Percentiles rank a stretch among this genome's conserved stretches.
Evolutionary conservation across 2,888 invertebrate species (phyloP).

Genomic region (Epinotia bilunana): DNA sequence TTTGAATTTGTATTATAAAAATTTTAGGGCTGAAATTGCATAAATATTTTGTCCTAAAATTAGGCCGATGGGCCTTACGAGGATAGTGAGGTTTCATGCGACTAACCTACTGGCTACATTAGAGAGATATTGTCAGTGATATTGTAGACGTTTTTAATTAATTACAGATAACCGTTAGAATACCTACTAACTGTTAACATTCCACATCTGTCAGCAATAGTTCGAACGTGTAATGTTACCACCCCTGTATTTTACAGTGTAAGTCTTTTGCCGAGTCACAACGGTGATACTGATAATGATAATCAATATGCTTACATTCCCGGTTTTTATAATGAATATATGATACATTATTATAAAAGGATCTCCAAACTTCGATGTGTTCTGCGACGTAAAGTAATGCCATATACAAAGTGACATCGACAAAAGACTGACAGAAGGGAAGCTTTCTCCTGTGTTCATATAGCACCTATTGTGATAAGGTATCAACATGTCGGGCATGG

Average conservation of each 20-base stretch:
- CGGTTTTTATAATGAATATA: slow-evolving; percentile 7
- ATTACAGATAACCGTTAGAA: not conserved
- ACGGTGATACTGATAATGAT: not conserved
- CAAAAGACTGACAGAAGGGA: slow-evolving; percentile 38
- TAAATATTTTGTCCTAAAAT: too few relatives aligned
- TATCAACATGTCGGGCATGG: slow-evolving; percentile 30
- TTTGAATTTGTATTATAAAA: too few relatives aligned
- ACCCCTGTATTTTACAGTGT: slow-evolving; percentile 22
- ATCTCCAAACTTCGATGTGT: slow-evolving; percentile 8
- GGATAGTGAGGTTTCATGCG: not conserved
- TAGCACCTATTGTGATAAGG: slow-evolving; percentile 43
- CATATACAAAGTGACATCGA: slow-evolving; percentile 32
- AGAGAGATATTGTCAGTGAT: not conserved
- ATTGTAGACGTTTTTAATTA: not conserved
- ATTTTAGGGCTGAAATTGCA: too few relatives aligned
- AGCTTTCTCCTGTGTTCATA: slow-evolving; percentile 41
- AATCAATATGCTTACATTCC: slow-evolving; percentile 6
- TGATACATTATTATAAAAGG: slow-evolving; percentile 1
- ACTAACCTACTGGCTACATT: not conserved
- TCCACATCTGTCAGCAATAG: slow-evolving; percentile 30
- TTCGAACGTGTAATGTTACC: slow-evolving; percentile 8
- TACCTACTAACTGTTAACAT: not conserved
- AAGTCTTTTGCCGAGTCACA: slow-evolving; percentile 38
- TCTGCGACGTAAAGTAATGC: slow-evolving; percentile 9
- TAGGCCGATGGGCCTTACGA: too few relatives aligned